A percentile compares a stretch with the other conserved stretches of the same genome.
Evolutionary conservation across 2,113 vertebrate species (phyloP).

Genomic region (Eulemur rufifrons): DNA sequence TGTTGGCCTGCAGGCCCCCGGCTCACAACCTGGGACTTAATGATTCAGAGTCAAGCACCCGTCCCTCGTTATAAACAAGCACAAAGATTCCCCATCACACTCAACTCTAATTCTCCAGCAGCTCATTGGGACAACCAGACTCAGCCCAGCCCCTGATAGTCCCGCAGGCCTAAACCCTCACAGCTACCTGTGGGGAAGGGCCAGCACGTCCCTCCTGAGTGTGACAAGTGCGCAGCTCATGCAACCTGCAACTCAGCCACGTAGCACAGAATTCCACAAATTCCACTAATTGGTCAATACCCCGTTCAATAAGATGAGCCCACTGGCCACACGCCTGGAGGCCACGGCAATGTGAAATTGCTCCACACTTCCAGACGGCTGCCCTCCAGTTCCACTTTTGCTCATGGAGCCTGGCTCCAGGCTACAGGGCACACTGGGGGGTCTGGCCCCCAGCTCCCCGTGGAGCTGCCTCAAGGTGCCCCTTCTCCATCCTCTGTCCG

Average conservation of each 20-base stretch:
- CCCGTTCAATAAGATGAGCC: background rate
- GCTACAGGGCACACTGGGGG: background rate
- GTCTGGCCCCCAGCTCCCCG: background rate
- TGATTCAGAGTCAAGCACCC: background rate
- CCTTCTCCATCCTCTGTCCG: background rate
- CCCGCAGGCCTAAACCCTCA: background rate
- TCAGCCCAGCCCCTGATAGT: background rate
- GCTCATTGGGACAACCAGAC: too few species aligned
- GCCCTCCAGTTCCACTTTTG: background rate
- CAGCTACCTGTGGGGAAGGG: fast-evolving
- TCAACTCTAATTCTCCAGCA: background rate
- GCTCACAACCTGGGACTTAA: background rate
- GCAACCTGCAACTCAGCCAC: background rate
- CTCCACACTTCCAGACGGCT: background rate
- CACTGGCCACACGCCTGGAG: background rate
- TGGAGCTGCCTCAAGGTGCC: fast-evolving
- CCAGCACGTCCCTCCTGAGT: background rate
- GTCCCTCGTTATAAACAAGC: background rate
- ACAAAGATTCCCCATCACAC: background rate
- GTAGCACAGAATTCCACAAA: background rate
- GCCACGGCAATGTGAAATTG: fast-evolving
- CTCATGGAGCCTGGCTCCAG: background rate
- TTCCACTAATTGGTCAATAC: background rate
- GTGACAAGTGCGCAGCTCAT: background rate
- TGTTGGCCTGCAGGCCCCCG: background rate